These are phyloP conservation scores for Hemistola chrysoprasaria DNA, from an alignment of 2,888 invertebrate genomes.

Conservation along the genomic window DNA sequence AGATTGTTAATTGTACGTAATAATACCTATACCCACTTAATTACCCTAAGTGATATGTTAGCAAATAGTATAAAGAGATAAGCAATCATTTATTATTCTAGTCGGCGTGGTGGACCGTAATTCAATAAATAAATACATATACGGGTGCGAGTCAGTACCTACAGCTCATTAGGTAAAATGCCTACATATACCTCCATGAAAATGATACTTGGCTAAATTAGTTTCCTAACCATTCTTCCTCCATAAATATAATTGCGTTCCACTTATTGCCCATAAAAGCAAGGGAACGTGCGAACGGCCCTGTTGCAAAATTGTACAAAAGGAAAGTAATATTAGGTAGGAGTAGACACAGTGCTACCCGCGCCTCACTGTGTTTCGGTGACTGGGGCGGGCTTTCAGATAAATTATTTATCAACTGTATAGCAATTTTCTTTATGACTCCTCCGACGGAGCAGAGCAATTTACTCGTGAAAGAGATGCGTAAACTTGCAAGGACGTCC, in stretches of 20 bases:
- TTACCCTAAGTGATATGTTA: no score
- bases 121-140: conserved; percentile 15
- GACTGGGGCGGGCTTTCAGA: conserved; percentile 81
- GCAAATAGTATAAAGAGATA: not conserved
- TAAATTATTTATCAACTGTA: conserved; percentile 83
- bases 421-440: conserved; percentile 83
- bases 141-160: conserved; percentile 3
- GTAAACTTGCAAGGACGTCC: conserved; percentile 78
- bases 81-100: conserved; percentile 1
- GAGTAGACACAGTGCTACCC: conserved; percentile 69
- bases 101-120: not conserved
- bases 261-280: conserved; percentile 82
- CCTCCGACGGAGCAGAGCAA: conserved; percentile 81
- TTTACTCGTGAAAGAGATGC: conserved; percentile 80
- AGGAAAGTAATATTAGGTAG: conserved; percentile 80
- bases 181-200: conserved; percentile 35
- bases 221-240: conserved; percentile 75
- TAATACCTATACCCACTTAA: no score
- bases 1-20: no score
- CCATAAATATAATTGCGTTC: conserved; percentile 82
- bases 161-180: conserved; percentile 17
- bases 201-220: conserved; percentile 73
- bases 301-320: conserved; percentile 82
- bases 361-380: conserved; percentile 64
- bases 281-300: conserved; percentile 79